These are phyloP conservation scores for Balanococcus diminutus DNA, from an alignment of 2,888 invertebrate species.

Conservation along the genomic window DNA sequence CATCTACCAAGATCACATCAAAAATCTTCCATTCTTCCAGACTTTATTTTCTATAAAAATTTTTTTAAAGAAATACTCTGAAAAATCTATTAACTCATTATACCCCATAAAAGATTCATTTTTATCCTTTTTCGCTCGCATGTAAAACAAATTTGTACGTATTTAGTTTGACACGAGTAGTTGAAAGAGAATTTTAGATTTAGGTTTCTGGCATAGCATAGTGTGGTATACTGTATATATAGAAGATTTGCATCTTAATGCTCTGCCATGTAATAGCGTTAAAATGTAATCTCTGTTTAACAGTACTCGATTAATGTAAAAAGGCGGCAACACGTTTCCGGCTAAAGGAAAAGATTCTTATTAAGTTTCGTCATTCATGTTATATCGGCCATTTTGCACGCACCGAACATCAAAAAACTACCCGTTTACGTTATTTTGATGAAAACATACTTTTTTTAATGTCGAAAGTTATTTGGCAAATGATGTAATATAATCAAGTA, in stretches of 20 bases:
- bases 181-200: conserved; percentile 6
- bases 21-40: no score
- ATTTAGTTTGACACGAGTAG: not conserved
- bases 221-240: not conserved
- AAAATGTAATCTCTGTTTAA: conserved; percentile 34
- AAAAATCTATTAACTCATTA: no score
- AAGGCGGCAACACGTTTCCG: conserved; percentile 24
- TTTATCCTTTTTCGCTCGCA: not conserved
- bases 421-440: not conserved
- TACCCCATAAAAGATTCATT: not conserved
- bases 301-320: conserved; percentile 34
- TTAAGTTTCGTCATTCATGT: conserved; percentile 16
- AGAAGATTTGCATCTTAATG: conserved; percentile 31
- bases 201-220: not conserved
- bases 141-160: not conserved
- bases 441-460: conserved; percentile 6
- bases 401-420: not conserved
- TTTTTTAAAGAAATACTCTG: no score
- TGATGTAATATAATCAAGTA: conserved; percentile 5
- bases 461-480: conserved; percentile 13
- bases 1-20: no score
- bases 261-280: conserved; percentile 17
- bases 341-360: conserved; percentile 5
- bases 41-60: no score
- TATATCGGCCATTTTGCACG: conserved; percentile 25